Base-by-base conservation (phyloP, 1,140 invertebrate species). In the Anastrepha obliqua region DNA sequence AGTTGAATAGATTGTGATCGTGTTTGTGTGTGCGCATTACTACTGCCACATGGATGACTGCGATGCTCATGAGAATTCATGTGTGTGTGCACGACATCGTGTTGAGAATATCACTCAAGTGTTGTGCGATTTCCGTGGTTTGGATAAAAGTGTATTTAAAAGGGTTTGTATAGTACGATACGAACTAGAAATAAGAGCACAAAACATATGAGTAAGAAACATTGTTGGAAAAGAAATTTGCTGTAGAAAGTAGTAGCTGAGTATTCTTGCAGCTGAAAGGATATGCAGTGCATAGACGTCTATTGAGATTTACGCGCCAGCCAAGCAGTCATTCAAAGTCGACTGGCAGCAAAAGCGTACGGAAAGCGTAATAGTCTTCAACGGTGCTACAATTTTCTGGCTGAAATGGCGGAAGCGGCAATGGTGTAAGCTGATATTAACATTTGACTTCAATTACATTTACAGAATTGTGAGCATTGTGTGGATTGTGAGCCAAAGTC, bases 381-480 rank as follows among this genome's bases (percentile, higher is more conserved):
- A 62, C 15, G 60, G 1, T 62, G 60, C 60, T 62, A 62, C 60
- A 8, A 62, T 13, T 62, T 62, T 62, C 60, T 62, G 60, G 8
- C 15, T 15, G 13, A 15, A 62, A 62, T 8, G 51, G 11, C 51
- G 51, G 0, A 9, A 17, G 13, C 60, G 15, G n/a, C 60, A 1
- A 62, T 15, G 13, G 13, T 62, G 60, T 62, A 62, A 62, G 60
- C 60, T 62, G 60, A 62, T 62, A 62, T 62, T 62, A 62, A 62
- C 60, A 15, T 62, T 62, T 62, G 60, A 62, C 60, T 62, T 62
- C 60, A 62, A 62, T 62, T 62, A 62, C n/a, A 62, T 62, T 62
- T n/a, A 17, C 60, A n/a, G n/a, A 17, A 62, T 62, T 9, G 60
- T 62, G n/a, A 62, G 60, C 4, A 62, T 62, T 15, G 60, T 62